Evolutionary conservation across 2,888 invertebrate genomes (phyloP).

Genomic region (Sinelater perroti): DNA sequence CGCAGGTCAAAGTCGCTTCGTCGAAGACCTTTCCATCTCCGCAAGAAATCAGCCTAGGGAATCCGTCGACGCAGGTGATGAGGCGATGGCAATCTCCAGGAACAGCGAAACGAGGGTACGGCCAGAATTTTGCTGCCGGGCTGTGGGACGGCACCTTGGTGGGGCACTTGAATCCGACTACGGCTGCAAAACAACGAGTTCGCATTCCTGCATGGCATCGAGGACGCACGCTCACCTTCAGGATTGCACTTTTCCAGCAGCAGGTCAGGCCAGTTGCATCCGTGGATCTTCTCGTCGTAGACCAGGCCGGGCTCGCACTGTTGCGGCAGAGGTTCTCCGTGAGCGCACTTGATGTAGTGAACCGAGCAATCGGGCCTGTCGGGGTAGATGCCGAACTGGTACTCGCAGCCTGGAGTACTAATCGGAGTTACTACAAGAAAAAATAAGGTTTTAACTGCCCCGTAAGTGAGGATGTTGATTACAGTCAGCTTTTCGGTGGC

Average conservation of each 20-base stretch:
- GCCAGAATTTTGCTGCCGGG: slow-evolving; percentile 89
- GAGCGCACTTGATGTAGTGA: slow-evolving; percentile 85
- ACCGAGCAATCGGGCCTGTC: slow-evolving; percentile 83
- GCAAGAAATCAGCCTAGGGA: slow-evolving; percentile 87
- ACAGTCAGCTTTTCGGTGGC: slow-evolving; percentile 81
- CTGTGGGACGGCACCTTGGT: slow-evolving; percentile 82
- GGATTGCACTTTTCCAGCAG: slow-evolving; percentile 87
- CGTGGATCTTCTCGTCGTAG: slow-evolving; percentile 87
- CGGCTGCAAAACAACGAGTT: slow-evolving; percentile 65
- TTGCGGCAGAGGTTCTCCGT: slow-evolving; percentile 80
- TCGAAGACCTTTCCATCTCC: slow-evolving; percentile 90
- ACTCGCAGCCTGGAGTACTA: slow-evolving; percentile 84
- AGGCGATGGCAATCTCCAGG: slow-evolving; percentile 87
- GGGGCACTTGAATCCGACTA: slow-evolving; percentile 93
- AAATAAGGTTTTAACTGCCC: no score
- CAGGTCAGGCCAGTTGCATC: slow-evolving; percentile 94
- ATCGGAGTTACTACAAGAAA: slow-evolving; percentile 75
- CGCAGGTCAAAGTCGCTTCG: slow-evolving; percentile 82
- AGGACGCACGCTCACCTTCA: slow-evolving; percentile 70
- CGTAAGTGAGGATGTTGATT: slow-evolving; percentile 58
- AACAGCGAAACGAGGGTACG: slow-evolving; percentile 89
- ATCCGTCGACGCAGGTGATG: slow-evolving; percentile 90
- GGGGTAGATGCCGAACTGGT: slow-evolving; percentile 88
- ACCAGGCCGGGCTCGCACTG: slow-evolving; percentile 88
- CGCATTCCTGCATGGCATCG: background rate